Conservation (phyloP, 2,888 invertebrate genomes). For the Carabus problematicus region DNA sequence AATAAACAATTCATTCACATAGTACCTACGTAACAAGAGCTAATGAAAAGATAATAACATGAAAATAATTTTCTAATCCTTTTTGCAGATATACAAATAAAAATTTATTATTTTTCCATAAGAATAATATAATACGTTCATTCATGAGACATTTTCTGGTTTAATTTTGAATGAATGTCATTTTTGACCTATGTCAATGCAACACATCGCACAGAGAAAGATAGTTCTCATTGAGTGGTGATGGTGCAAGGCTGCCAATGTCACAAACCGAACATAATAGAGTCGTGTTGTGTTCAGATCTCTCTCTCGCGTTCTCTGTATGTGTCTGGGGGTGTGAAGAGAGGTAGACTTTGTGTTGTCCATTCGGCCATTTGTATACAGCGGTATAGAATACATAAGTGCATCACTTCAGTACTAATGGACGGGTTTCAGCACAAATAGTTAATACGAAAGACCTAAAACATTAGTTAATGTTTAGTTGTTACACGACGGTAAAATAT, state of each 20-base stretch:
- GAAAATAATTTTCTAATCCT: no score
- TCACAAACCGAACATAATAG: conserved; percentile 17
- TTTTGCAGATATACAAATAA: no score
- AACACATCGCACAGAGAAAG: not conserved
- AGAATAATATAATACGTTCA: conserved; percentile 11
- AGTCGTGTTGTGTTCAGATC: not conserved
- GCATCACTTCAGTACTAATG: no score
- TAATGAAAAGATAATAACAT: no score
- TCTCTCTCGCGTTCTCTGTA: not conserved
- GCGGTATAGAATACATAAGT: not conserved
- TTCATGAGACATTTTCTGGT: conserved; percentile 11
- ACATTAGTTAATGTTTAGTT: no score
- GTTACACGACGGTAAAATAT: no score
- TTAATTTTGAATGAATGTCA: conserved; percentile 9
- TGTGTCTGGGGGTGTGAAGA: not conserved
- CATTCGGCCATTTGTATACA: conserved; percentile 2
- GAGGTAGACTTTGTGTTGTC: conserved; percentile 1
- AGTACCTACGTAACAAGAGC: no score
- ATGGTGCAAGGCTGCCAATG: not conserved
- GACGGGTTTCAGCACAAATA: no score
- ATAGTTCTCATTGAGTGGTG: not conserved
- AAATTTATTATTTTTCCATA: no score
- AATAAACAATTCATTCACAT: no score
- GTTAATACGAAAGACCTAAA: no score
- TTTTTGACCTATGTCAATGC: conserved; percentile 15